Evolutionary conservation across 2,888 invertebrate genomes (phyloP), one percentile per base, ranked within the genome.

Genomic region (Drosophila rellima): DNA sequence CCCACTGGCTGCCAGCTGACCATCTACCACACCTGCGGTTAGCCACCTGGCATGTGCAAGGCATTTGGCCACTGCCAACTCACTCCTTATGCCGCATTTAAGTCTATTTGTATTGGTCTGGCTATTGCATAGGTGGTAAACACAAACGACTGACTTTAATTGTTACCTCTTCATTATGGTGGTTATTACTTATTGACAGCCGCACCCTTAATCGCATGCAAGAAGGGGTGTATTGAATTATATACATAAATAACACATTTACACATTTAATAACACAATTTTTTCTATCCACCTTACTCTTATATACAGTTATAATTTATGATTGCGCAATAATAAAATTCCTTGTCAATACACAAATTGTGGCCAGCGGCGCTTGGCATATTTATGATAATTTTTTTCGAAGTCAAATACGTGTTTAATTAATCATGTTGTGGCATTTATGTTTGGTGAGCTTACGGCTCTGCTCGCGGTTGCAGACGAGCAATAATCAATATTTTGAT

Each of bases 11-110:
- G 47, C 35, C 60, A 71, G 42, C 11, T 50, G 56, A 17, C 42
- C 57, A 39, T 44, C 26, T 48, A 68, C 50, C 52, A 64, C 51
- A 51, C 60, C 44, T 64, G 78, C 11, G 75, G 75, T 42, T 63
- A 23, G 44, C 74, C 62, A 73, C 59, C 39, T 17, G 5, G 15
- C 13, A 56, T 50, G 8, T 51, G 35, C 8, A 15, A 20, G 15
- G 18, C 18, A 6, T n/a, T 23, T n/a, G 15, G 37, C 2, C 15
- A 11, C 26, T 29, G 5, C 1, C 45, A 10, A 29, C 10, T 33
- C 39, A 44, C 29, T 42, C 23, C 50, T 17, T 37, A 15, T 33
- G 29, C 33, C 29, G n/a, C 35, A 42, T 31, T 44, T 6, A 11
- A 29, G 47, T 44, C 29, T 42, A 35, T 72, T 60, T 66, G 55